These are phyloP conservation scores for Watsonalla binaria DNA, from an alignment of 2,888 invertebrate species.

Conservation along the genomic window DNA sequence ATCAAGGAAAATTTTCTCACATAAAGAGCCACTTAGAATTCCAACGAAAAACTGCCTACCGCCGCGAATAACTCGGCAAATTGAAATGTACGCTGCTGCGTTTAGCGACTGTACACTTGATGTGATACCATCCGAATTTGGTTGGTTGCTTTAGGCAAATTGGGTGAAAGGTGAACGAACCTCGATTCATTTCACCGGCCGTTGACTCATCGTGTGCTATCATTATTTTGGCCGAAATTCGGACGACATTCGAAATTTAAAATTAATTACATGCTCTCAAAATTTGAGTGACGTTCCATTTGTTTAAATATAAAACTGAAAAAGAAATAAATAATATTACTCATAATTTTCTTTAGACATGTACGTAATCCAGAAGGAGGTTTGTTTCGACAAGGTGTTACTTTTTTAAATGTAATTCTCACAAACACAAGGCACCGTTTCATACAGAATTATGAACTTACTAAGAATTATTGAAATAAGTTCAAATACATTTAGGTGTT, in stretches of 20 bases:
- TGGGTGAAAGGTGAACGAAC: constrained; percentile 69
- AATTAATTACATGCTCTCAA: constrained; percentile 11
- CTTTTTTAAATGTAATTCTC: too few species aligned
- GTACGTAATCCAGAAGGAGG: too few species aligned
- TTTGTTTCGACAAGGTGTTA: too few species aligned
- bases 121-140: constrained; percentile 36
- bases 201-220: constrained; percentile 57
- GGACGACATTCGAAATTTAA: constrained; percentile 39
- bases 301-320: constrained; percentile 3
- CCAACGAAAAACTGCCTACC: constrained; percentile 11
- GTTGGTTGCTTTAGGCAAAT: constrained; percentile 54
- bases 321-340: not conserved
- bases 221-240: constrained; percentile 57
- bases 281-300: constrained; percentile 3
- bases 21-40: constrained; percentile 5
- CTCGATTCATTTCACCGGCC: constrained; percentile 59
- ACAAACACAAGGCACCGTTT: too few species aligned
- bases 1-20: constrained; percentile 13
- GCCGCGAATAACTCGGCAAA: constrained; percentile 26
- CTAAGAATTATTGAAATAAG: too few species aligned
- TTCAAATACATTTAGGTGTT: not conserved
- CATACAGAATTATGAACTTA: too few species aligned
- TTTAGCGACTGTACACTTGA: constrained; percentile 20
- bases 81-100: constrained; percentile 17
- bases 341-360: too few species aligned